phyloP scores from a whole-genome alignment of 2,888 invertebrate genomes.

The Meganola albula region DNA sequence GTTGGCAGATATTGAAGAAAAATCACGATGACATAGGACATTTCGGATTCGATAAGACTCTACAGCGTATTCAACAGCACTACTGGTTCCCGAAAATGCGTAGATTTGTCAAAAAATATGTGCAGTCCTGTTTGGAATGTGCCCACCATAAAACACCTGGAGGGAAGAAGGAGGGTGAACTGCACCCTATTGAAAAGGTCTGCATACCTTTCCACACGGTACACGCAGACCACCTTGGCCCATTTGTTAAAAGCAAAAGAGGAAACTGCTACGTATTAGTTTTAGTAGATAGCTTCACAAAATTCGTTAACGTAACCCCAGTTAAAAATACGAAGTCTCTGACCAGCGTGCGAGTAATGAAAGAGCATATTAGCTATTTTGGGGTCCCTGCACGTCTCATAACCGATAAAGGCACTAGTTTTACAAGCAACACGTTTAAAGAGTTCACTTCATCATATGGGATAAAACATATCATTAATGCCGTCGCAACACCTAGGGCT shows the following conservation, averaged over 20 bases:
- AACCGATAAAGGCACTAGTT: not conserved
- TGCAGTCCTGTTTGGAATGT: constrained; percentile 5
- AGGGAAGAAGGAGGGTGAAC: constrained; percentile 9
- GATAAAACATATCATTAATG: not conserved
- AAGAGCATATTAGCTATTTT: not conserved
- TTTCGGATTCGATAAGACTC: too few species aligned
- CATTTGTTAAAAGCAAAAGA: not conserved
- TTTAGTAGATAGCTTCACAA: too few species aligned
- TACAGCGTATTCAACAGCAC: too few species aligned
- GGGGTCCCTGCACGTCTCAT: constrained; percentile 1
- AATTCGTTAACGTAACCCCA: too few species aligned
- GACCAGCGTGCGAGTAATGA: not conserved
- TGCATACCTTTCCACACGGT: constrained; percentile 1
- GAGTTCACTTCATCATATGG: not conserved
- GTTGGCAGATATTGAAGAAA: too few species aligned
- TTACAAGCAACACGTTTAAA: not conserved
- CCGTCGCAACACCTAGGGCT: not conserved
- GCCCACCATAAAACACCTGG: constrained; percentile 5
- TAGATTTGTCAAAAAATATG: constrained; percentile 7
- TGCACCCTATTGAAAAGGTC: constrained; percentile 3
- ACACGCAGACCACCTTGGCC: constrained; percentile 2
- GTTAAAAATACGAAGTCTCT: not conserved
- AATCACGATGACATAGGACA: too few species aligned
- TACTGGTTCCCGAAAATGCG: constrained; percentile 8
- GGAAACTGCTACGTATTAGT: too few species aligned